Percentiles rank a stretch among this genome's conserved stretches.
These are phyloP conservation scores for Menidia beryllina DNA, from an alignment of 2,113 vertebrate species.

Conservation along the genomic window DNA sequence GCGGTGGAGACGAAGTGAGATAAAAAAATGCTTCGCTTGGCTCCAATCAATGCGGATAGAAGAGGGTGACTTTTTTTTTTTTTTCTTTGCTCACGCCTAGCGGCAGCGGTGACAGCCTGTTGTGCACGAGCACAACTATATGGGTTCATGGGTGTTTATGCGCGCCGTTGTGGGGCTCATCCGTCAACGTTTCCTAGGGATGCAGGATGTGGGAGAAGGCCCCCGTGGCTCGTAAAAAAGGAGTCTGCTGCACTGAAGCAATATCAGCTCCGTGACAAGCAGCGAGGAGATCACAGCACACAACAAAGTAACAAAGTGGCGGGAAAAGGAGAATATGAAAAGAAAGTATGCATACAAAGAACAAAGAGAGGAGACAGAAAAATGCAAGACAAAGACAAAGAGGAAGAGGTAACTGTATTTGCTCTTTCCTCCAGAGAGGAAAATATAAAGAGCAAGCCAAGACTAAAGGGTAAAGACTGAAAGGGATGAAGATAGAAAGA, in stretches of 20 bases:
- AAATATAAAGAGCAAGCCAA: conserved; percentile 37
- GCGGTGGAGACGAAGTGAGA: conserved; percentile 38
- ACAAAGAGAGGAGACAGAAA: conserved; percentile 24
- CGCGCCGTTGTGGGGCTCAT: conserved; percentile 63
- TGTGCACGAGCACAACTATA: conserved; percentile 32
- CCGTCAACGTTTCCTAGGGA: conserved; percentile 73
- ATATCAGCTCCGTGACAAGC: conserved; percentile 64
- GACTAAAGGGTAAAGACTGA: conserved; percentile 40
- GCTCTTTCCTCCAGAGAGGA: conserved; percentile 63
- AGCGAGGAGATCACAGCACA: conserved; percentile 58
- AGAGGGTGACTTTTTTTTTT: conserved; percentile 63
- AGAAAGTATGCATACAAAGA: conserved; percentile 49
- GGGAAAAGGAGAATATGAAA: conserved; percentile 20
- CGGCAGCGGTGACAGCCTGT: conserved; percentile 64
- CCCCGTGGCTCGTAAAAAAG: conserved; percentile 77
- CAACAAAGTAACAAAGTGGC: conserved; percentile 45
- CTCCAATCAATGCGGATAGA: conserved; percentile 74
- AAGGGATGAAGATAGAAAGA: conserved; percentile 17
- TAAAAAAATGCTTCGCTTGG: conserved; percentile 72
- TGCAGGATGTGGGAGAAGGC: conserved; percentile 61
- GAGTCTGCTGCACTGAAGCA: conserved; percentile 49
- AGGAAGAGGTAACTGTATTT: conserved; percentile 62
- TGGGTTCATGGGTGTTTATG: conserved; percentile 28
- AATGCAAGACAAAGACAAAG: conserved; percentile 20
- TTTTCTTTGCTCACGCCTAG: conserved; percentile 66